Conservation (phyloP, 2,113 vertebrate genomes). For the Pleuronectes platessa region DNA sequence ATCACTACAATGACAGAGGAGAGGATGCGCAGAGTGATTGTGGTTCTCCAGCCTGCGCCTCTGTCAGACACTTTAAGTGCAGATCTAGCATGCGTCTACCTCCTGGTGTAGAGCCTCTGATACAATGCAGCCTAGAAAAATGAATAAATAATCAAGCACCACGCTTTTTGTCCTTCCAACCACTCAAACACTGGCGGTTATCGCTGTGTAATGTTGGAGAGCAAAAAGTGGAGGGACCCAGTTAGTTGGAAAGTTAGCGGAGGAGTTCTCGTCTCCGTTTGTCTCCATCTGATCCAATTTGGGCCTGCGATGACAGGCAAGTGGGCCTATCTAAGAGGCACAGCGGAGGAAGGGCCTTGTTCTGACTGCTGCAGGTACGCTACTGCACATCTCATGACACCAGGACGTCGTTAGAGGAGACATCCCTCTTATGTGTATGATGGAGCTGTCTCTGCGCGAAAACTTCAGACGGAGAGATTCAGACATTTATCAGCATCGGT, state of each 20-base stretch:
- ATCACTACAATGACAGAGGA: neutral
- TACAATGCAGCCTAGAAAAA: constrained; percentile 51
- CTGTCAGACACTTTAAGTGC: constrained; percentile 49
- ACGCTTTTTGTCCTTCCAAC: constrained; percentile 29
- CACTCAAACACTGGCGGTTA: constrained; percentile 33
- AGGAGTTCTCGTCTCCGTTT: constrained; percentile 1
- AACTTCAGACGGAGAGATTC: neutral
- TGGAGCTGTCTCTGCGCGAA: neutral
- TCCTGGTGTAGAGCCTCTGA: constrained; percentile 36
- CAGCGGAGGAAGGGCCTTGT: constrained; percentile 8
- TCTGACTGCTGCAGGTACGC: constrained; percentile 3
- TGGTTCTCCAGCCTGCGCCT: constrained; percentile 33
- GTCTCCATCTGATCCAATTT: constrained; percentile 19
- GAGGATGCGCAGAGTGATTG: constrained; percentile 22
- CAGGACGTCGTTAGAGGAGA: neutral
- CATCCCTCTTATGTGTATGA: neutral
- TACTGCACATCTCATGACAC: neutral
- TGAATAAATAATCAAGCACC: constrained; percentile 51
- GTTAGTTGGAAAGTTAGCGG: constrained; percentile 2
- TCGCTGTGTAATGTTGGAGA: constrained; percentile 33
- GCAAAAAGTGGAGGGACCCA: neutral
- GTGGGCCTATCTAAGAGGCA: constrained; percentile 7
- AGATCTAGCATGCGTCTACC: constrained; percentile 30
- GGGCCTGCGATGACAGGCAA: constrained; percentile 35
- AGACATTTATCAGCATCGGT: neutral